Evolutionary conservation across 2,888 invertebrate species (phyloP).

Genomic region (Rhaphigaster nebulosa): DNA sequence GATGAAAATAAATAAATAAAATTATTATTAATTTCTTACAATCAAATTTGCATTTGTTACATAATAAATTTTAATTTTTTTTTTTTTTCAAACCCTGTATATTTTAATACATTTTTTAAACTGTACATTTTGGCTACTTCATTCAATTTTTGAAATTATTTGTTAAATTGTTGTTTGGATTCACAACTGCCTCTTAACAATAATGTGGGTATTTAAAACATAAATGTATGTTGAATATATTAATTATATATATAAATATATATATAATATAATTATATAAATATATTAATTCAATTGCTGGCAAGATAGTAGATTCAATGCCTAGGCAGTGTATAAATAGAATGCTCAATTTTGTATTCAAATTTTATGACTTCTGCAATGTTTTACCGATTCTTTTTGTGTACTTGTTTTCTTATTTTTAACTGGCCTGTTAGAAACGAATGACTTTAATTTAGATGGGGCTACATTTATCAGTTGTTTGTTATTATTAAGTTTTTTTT

Average conservation of each 20-base stretch:
- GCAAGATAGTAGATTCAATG: not conserved
- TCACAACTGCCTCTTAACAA: not conserved
- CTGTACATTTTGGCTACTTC: too few species aligned
- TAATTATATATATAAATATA: too few species aligned
- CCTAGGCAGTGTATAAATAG: not conserved
- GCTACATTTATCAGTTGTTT: not conserved
- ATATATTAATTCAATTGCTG: not conserved
- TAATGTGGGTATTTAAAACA: not conserved
- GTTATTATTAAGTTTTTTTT: not conserved
- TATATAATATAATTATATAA: too few species aligned
- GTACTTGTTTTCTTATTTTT: not conserved
- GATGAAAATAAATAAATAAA: too few species aligned
- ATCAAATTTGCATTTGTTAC: too few species aligned
- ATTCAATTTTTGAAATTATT: not conserved
- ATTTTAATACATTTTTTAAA: not conserved
- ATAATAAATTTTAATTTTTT: too few species aligned
- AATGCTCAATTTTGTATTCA: not conserved
- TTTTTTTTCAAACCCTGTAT: not conserved
- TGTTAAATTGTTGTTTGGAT: not conserved
- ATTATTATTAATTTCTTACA: too few species aligned
- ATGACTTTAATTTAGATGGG: not conserved
- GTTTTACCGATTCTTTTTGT: not conserved
- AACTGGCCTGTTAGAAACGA: not conserved
- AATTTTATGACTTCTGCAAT: not conserved
- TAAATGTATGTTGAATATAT: too few species aligned